Evolutionary conservation across 2,888 invertebrate genomes (phyloP), one percentile per base, ranked within the genome.

Genomic region (Ethmia dodecea): DNA sequence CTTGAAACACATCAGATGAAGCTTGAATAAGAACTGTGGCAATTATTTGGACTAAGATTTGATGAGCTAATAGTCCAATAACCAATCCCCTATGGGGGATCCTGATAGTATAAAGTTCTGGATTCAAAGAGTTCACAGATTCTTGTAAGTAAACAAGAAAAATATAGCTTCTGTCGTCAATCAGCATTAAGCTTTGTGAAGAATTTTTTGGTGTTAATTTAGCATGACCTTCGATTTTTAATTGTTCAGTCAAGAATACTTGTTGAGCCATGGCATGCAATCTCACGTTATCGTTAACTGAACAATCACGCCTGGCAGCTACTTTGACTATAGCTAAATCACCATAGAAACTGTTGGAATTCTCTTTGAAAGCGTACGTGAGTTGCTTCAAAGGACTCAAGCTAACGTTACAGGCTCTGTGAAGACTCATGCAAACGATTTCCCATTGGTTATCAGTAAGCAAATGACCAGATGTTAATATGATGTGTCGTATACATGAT

Each of bases 311-410:
- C 29, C 97, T 88, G 0, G 97, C 96, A 1, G 97, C 97, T 5
- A 97, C 97, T 87, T 97, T 97, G 0, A 97, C 96, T 39, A 95
- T 95, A 6, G 94, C 94, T 47, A 93, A 84, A 71, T 97, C 97
- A 0, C 97, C 97, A 68, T 97, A 97, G 75, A 97, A 98, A 63
- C 96, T 97, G 56, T 96, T 94, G 0, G 97, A 97, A 61, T 95
- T 93, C 52, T 94, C 92, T 55, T 95, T 93, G 69, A 97, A 98
- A 22, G 96, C 96, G 57, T 94, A 91, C 37, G 95, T 95, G 24
- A 98, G 86, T 76, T 96, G 96, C 45, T 94, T 92, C 35, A 98
- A 72, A 20, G 96, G 95, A 46, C 94, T 93, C 34, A 97, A 89
- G 31, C 96, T 96, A n/a, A 94, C 91, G 18, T 92, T 91, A 52